phyloP scores from a whole-genome alignment of 2,113 vertebrate genomes.

The Equus quagga region DNA sequence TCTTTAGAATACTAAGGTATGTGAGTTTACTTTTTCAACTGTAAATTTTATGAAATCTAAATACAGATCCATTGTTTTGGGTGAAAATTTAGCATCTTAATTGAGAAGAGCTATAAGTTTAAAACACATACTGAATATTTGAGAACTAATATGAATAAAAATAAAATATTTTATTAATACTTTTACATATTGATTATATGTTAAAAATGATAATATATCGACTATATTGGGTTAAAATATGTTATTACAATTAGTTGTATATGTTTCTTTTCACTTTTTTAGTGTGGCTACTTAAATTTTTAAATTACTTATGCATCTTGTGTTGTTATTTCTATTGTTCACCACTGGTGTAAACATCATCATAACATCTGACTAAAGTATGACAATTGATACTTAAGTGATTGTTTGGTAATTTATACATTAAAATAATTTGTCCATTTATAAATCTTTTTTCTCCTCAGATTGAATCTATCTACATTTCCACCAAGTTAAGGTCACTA shows the following conservation, averaged over 20 bases:
- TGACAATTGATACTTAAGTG: not conserved
- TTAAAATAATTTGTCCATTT: not conserved
- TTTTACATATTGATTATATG: not conserved
- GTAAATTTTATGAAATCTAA: conserved; percentile 4
- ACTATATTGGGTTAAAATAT: not conserved
- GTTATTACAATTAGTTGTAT: not conserved
- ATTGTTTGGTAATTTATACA: not conserved
- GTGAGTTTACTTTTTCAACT: not conserved
- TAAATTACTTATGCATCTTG: not conserved
- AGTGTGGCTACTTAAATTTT: not conserved
- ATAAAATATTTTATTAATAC: not conserved
- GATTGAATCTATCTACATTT: not conserved
- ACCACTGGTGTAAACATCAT: not conserved
- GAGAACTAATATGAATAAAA: not conserved
- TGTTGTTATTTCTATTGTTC: not conserved
- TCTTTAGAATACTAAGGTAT: not conserved
- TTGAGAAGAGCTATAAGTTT: not conserved
- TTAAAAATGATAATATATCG: not conserved
- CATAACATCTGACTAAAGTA: not conserved
- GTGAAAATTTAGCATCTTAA: conserved; percentile 2
- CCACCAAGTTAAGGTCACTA: not conserved
- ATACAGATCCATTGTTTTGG: not conserved
- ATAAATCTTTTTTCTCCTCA: not conserved
- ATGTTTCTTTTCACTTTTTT: not conserved
- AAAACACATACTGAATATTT: not conserved